These are phyloP conservation scores for Drosophila pseudotalamancana DNA, from an alignment of 2,888 invertebrate species.

Conservation along the genomic window DNA sequence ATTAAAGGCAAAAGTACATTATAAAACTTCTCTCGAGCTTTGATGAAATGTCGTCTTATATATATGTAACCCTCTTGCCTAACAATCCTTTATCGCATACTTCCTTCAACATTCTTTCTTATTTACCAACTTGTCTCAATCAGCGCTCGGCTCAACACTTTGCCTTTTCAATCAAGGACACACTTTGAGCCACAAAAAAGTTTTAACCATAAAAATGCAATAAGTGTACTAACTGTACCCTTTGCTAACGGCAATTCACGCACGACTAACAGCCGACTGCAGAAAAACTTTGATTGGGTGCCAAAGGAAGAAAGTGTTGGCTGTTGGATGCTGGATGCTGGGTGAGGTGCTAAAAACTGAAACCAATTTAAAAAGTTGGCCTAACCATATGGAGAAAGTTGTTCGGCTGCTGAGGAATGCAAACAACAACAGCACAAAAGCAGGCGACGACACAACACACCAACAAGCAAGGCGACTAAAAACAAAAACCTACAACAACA, in stretches of 20 bases:
- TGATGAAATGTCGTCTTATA: neutral
- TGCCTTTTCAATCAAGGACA: slow-evolving; percentile 41
- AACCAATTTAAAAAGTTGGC: slow-evolving; percentile 75
- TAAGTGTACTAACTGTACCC: slow-evolving; percentile 62
- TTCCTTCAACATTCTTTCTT: too few relatives aligned
- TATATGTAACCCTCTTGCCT: neutral
- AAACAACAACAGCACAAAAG: slow-evolving; percentile 10
- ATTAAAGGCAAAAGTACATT: too few relatives aligned
- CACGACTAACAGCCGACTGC: slow-evolving; percentile 67
- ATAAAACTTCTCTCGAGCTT: too few relatives aligned
- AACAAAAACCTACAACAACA: slow-evolving; percentile 1
- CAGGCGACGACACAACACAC: slow-evolving; percentile 39
- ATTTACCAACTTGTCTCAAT: slow-evolving; percentile 25
- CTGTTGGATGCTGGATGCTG: slow-evolving; percentile 24
- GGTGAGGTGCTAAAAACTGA: slow-evolving; percentile 73
- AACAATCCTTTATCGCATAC: too few relatives aligned
- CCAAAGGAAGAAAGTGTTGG: slow-evolving; percentile 3
- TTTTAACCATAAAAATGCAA: slow-evolving; percentile 72
- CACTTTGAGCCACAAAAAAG: slow-evolving; percentile 47
- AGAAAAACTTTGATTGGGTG: slow-evolving; percentile 10
- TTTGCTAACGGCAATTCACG: slow-evolving; percentile 76
- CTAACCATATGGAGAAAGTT: slow-evolving; percentile 66
- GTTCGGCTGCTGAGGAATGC: slow-evolving; percentile 27
- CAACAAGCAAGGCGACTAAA: slow-evolving; percentile 21
- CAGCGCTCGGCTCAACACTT: slow-evolving; percentile 28